Evolutionary conservation across 2,888 invertebrate species (phyloP), one percentile per base, ranked within the genome.

Genomic region (Habroteleia sp.): DNA sequence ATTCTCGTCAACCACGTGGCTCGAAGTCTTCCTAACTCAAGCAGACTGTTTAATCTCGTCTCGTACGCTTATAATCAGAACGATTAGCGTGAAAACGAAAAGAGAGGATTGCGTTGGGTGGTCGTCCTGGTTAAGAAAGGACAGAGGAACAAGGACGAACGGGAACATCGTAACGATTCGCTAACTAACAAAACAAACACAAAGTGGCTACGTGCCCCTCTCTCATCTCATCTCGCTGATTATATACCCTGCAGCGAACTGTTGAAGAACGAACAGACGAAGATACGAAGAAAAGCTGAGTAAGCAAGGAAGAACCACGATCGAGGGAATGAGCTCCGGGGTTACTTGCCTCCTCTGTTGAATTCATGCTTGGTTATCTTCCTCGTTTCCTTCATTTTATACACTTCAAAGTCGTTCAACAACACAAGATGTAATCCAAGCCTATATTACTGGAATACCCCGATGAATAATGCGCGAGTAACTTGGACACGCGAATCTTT

Each of bases 161-260:
- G 63, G 74, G 69, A 71, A 72, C 74, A 71, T 77, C 79, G 79
- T 84, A 82, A 84, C 84, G 82, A 83, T 83, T 83, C 81, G 83
- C 83, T 84, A 85, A 84, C 85, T 86, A 85, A 85, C 83, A 85
- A 86, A 85, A 85, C 85, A 85, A 84, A 85, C 85, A 85, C 81
- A 80, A 84, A 82, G 78, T 78, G 77, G 77, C 74, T 74, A 71
- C 68, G 48, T 71, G 17, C 69, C 58, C 76, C 73, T 69, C 65
- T 78, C 82, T 81, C 83, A 81, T 82, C 84, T 83, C 83, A 83
- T 84, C 85, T 82, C 79, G 82, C 77, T 85, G 85, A 85, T 85
- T 85, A 85, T 85, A 85, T 85, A 84, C 82, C 84, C 83, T 81
- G 82, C 79, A 79, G 84, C 82, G 76, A 73, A 73, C 74, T 77